phyloP scores from a whole-genome alignment of 2,113 vertebrate species.

The Gallinago jamesoni region DNA sequence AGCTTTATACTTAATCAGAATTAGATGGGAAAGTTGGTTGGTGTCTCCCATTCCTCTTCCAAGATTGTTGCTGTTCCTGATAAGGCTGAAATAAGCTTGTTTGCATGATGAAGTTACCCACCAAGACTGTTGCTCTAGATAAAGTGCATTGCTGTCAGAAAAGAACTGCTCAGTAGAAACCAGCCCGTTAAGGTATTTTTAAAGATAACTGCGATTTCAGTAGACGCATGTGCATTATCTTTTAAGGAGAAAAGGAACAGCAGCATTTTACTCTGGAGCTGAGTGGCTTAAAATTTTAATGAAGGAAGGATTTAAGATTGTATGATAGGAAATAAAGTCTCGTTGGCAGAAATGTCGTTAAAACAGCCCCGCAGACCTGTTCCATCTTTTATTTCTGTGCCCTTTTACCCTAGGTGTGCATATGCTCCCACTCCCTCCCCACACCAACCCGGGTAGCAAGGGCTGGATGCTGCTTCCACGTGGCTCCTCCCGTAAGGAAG shows the following conservation, averaged over 20 bases:
- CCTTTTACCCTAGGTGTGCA: neutral
- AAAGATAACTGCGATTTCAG: conserved; percentile 1
- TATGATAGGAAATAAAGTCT: neutral
- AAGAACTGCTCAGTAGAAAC: neutral
- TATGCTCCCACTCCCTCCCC: accelerated
- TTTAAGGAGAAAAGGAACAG: conserved; percentile 23
- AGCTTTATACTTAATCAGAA: neutral
- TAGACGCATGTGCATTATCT: neutral
- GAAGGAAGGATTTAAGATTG: conserved; percentile 5
- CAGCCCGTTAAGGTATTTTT: conserved; percentile 8
- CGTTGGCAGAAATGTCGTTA: neutral
- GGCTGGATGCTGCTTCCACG: neutral
- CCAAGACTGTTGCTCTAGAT: conserved; percentile 19
- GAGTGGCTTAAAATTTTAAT: conserved; percentile 52
- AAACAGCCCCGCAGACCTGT: neutral
- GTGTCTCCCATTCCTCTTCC: neutral
- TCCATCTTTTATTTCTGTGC: neutral
- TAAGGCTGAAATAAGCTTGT: neutral
- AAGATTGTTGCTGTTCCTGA: neutral
- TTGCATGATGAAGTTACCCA: neutral
- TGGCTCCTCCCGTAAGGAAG: neutral
- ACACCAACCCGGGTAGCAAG: neutral
- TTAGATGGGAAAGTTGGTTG: neutral
- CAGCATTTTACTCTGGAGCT: neutral
- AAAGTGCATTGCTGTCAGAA: neutral